These are phyloP conservation scores for Drymodes brunneopygia DNA, from an alignment of 2,113 vertebrate species.

Conservation along the genomic window DNA sequence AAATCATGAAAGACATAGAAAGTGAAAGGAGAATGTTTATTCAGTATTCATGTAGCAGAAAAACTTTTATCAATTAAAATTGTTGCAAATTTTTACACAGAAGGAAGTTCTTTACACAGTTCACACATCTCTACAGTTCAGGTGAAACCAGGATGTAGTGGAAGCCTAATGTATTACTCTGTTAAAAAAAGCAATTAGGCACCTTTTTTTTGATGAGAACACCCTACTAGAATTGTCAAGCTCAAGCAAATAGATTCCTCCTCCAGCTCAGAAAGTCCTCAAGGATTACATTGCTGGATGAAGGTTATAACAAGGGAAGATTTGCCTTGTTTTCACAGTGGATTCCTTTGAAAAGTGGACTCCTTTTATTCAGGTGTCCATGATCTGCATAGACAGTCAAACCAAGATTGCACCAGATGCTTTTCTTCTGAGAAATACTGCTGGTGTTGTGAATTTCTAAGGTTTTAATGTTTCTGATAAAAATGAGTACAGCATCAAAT, in stretches of 20 bases:
- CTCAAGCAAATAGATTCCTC: neutral
- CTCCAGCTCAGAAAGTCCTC: neutral
- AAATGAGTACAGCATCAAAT: neutral
- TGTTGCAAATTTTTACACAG: neutral
- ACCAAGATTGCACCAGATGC: neutral
- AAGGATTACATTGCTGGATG: neutral
- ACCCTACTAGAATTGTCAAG: neutral
- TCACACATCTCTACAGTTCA: neutral
- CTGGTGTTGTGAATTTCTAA: neutral
- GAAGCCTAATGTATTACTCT: neutral
- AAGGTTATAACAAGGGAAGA: neutral
- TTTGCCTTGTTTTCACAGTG: neutral
- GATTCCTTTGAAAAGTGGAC: neutral
- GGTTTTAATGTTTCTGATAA: neutral
- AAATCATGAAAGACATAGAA: neutral
- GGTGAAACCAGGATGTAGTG: neutral
- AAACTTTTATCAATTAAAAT: neutral
- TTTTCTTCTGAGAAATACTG: neutral
- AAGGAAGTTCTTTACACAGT: neutral
- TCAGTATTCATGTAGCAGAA: neutral
- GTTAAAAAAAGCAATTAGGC: neutral
- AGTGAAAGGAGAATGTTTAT: neutral
- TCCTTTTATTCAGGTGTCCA: neutral
- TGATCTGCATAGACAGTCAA: accelerated
- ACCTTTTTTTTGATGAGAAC: neutral